Base-by-base conservation (phyloP, 2,113 vertebrate species). In the Oreochromis tanganicae region DNA sequence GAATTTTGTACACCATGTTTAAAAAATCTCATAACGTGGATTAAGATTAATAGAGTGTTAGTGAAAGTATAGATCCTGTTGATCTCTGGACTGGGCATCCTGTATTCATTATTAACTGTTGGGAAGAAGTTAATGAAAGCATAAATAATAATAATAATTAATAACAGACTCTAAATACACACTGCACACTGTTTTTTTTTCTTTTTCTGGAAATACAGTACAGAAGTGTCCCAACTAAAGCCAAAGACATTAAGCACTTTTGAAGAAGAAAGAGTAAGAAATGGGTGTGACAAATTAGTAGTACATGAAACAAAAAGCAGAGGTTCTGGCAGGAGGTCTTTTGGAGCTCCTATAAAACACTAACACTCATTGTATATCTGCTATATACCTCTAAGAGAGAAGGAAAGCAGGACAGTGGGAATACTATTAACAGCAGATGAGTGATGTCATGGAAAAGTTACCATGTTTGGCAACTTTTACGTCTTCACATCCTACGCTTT, bases 371-470 rank as follows among this genome's bases (percentile, higher is more conserved):
- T n/a, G 56, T 68, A 48, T 85, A 66, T 38, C 52, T 13, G 63
- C 80, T 59, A 19, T 66, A 82, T 38, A 66, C 12, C 54, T 90
- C 61, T 84, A 84, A 73, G 92, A 85, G 63, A 43, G 81, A 73
- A 91, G 80, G 66, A 84, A 86, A 80, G 82, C 54, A 21, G 71
- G 17, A 86, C 43, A 19, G 83, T 32, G 75, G 55, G 52, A 91
- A 95, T 80, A 68, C 73, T 85, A 84, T 91, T 94, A 91, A 95
- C 93, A 85, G 91, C 93, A 93, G 82, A 90, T 84, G 85, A 92
- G 71, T 94, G 89, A 96, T 94, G 93, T 95, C 93, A 94, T 96
- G 94, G 95, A 96, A 96, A 96, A 94, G 87, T 87, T 91, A 68
- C 55, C 78, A 57, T 80, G 84, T 89, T 89, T 89, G 13, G 21